A percentile compares a stretch with the other conserved stretches of the same genome.
These are phyloP conservation scores for Hippopotamus amphibius DNA, from an alignment of 2,113 vertebrate species.

Conservation along the genomic window DNA sequence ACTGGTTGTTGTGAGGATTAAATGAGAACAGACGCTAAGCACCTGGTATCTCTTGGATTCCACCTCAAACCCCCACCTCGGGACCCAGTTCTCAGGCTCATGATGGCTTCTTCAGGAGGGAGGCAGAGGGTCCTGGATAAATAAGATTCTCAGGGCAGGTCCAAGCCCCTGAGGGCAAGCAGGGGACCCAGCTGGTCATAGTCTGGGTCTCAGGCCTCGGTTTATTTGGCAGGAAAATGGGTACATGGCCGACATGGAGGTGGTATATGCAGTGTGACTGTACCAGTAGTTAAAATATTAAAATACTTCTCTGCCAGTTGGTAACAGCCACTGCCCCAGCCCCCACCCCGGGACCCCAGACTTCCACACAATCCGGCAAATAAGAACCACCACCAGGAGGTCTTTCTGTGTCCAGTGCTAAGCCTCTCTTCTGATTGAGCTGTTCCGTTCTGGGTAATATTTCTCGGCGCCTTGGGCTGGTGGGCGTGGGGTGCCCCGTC, in stretches of 20 bases:
- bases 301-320: not conserved
- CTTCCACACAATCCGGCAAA: too few relatives aligned
- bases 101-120: not conserved
- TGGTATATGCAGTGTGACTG: not conserved
- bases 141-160: not conserved
- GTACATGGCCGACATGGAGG: too few relatives aligned
- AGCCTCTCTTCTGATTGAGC: not conserved
- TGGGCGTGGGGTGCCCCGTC: accelerated
- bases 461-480: not conserved
- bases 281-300: not conserved
- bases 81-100: not conserved
- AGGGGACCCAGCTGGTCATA: not conserved
- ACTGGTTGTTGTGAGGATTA: not conserved
- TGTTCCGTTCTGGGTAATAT: too few relatives aligned
- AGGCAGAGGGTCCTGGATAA: not conserved
- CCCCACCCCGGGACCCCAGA: accelerated
- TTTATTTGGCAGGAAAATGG: not conserved
- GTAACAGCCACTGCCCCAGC: not conserved
- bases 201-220: not conserved
- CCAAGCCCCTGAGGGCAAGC: not conserved
- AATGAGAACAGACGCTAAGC: not conserved
- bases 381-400: not conserved
- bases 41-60: too few relatives aligned
- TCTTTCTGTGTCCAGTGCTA: not conserved
- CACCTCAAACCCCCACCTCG: not conserved